A percentile compares a stretch with the other conserved stretches of the same genome.
Evolutionary conservation across 2,888 invertebrate species (phyloP).

Genomic region (Drosophila infuscata): DNA sequence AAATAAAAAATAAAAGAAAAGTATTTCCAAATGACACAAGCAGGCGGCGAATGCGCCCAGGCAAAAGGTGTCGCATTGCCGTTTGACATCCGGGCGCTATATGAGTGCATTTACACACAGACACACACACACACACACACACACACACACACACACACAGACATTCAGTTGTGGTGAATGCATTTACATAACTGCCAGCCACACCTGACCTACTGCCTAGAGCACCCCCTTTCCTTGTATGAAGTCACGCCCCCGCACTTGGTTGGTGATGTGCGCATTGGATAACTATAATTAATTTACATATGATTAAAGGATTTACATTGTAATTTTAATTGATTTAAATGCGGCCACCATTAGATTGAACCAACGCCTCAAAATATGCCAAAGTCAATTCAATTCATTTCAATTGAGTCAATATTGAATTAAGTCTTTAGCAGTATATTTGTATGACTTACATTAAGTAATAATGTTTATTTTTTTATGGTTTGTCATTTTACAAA

Average conservation of each 20-base stretch:
- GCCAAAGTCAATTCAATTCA: conserved; percentile 28
- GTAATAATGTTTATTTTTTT: neutral
- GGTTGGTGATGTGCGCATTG: conserved; percentile 37
- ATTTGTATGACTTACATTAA: neutral
- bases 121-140: conserved; percentile 14
- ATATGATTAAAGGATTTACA: conserved; percentile 77
- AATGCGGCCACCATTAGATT: conserved; percentile 25
- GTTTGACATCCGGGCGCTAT: conserved; percentile 33
- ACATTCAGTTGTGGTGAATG: conserved; percentile 72
- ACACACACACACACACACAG: conserved; percentile 9
- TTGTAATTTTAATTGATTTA: conserved; percentile 71
- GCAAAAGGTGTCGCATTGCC: conserved; percentile 54
- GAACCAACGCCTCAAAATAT: conserved; percentile 30
- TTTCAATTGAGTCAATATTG: neutral
- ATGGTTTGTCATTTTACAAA: neutral
- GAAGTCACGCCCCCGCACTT: neutral
- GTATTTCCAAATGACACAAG: conserved; percentile 58
- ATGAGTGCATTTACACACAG: conserved; percentile 11
- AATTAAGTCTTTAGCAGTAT: neutral
- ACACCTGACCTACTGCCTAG: neutral
- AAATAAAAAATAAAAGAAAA: conserved; percentile 31
- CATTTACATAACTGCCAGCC: conserved; percentile 58
- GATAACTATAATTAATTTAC: conserved; percentile 76
- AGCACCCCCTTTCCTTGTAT: neutral
- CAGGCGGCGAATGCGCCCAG: conserved; percentile 39